Evolutionary conservation across 2,888 invertebrate species (phyloP).

Genomic region (Trichopria drosophilae): DNA sequence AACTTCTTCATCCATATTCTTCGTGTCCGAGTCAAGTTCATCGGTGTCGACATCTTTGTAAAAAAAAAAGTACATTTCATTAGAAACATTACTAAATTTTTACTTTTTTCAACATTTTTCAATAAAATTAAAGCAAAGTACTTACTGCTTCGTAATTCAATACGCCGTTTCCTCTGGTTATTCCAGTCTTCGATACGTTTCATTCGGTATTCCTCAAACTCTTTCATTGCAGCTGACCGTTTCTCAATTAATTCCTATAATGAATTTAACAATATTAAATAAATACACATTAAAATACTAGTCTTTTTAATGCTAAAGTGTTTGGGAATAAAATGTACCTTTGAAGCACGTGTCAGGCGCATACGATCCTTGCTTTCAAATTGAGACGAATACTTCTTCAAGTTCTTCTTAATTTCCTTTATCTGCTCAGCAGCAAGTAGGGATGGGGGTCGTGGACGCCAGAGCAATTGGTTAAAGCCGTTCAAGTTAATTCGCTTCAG

Average conservation of each 20-base stretch:
- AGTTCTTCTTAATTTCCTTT: slow-evolving; percentile 93
- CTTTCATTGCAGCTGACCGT: slow-evolving; percentile 82
- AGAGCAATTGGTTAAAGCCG: slow-evolving; percentile 89
- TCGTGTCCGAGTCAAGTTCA: slow-evolving; percentile 79
- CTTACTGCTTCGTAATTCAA: slow-evolving; percentile 86
- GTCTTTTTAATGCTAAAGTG: background rate
- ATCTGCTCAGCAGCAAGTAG: slow-evolving; percentile 81
- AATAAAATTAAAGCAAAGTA: slow-evolving; percentile 42
- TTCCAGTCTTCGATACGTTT: slow-evolving; percentile 75
- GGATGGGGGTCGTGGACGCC: slow-evolving; percentile 92
- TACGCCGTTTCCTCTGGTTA: slow-evolving; percentile 75
- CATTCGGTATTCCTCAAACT: slow-evolving; percentile 80
- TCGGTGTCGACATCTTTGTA: slow-evolving; percentile 92
- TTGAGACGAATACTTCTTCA: slow-evolving; percentile 94
- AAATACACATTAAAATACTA: background rate
- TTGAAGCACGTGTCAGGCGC: slow-evolving; percentile 88
- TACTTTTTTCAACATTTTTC: background rate
- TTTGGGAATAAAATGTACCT: slow-evolving; percentile 59
- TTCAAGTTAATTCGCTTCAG: slow-evolving; percentile 83
- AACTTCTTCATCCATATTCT: slow-evolving; percentile 90
- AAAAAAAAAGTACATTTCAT: background rate
- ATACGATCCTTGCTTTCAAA: slow-evolving; percentile 96
- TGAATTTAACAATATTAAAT: slow-evolving; percentile 1
- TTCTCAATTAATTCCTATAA: slow-evolving; percentile 83
- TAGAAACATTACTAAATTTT: background rate